Percentiles rank a stretch among this genome's conserved stretches.
Evolutionary conservation across 2,888 invertebrate species (phyloP).

Genomic region (Helleia helle): DNA sequence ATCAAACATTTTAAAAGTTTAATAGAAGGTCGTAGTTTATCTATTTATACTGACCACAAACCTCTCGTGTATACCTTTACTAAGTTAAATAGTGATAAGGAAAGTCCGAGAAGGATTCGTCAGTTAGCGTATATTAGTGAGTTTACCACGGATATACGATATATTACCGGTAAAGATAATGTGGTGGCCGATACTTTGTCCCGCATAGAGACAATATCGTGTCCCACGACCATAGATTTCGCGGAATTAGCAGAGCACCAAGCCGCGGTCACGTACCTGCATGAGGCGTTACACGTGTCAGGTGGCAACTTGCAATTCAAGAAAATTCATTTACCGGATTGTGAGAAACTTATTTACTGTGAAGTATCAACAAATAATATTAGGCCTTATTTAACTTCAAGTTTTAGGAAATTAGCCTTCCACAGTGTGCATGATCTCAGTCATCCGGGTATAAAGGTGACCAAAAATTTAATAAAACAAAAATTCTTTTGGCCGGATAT

Average conservation of each 20-base stretch:
- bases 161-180: not conserved
- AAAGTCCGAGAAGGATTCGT: not conserved
- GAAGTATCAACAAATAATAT: not conserved
- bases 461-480: not conserved
- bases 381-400: not conserved
- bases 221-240: no score
- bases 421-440: not conserved
- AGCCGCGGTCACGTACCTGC: not conserved
- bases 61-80: not conserved
- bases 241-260: no score
- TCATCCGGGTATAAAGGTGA: conserved; percentile 1
- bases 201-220: not conserved
- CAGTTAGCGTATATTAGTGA: not conserved
- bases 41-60: not conserved
- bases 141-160: not conserved
- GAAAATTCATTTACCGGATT: not conserved
- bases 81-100: not conserved
- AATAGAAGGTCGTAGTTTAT: not conserved
- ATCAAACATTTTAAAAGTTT: not conserved
- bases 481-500: conserved; percentile 3
- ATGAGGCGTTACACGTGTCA: no score
- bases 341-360: not conserved
- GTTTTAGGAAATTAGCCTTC: not conserved
- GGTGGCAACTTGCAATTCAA: not conserved
- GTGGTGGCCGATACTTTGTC: not conserved